Evolutionary conservation across 1,140 invertebrate genomes (phyloP).

Genomic region (Campoletis sonorensis): DNA sequence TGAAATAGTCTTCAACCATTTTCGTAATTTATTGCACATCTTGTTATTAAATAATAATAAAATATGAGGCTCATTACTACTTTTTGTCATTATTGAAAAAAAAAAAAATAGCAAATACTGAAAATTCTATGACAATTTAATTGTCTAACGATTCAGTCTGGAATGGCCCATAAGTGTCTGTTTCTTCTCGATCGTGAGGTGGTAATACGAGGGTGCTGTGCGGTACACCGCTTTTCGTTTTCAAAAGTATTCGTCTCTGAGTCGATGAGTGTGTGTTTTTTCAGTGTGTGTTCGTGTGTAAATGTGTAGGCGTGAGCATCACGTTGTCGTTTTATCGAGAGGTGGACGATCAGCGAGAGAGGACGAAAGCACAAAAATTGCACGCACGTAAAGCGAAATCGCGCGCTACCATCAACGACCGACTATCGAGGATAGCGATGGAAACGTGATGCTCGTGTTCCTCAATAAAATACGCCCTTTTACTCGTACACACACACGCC

Average conservation of each 20-base stretch:
- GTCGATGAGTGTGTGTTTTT: not conserved
- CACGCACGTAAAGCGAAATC: slow-evolving; percentile 33
- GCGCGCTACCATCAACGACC: slow-evolving; percentile 19
- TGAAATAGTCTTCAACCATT: too few species aligned
- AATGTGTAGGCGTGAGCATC: not conserved
- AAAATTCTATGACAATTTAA: not conserved
- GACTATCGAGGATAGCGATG: slow-evolving; percentile 2
- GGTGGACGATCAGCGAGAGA: not conserved
- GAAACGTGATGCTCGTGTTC: slow-evolving; percentile 30
- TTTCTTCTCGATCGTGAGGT: slow-evolving; percentile 7
- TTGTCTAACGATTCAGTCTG: not conserved
- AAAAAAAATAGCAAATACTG: too few species aligned
- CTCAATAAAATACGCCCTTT: too few species aligned
- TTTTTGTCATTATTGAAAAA: not conserved
- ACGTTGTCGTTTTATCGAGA: not conserved
- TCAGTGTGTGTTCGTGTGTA: not conserved
- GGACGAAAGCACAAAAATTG: slow-evolving; percentile 20
- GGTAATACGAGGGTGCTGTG: slow-evolving; percentile 6
- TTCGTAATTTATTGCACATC: too few species aligned
- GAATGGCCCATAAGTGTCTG: not conserved
- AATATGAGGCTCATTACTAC: not conserved
- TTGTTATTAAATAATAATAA: too few species aligned
- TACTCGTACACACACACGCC: too few species aligned
- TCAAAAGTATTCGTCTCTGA: not conserved
- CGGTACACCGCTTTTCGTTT: slow-evolving; percentile 5